Evolutionary conservation across 2,113 vertebrate species (phyloP).

Genomic region (Melanerpes formicivorus): DNA sequence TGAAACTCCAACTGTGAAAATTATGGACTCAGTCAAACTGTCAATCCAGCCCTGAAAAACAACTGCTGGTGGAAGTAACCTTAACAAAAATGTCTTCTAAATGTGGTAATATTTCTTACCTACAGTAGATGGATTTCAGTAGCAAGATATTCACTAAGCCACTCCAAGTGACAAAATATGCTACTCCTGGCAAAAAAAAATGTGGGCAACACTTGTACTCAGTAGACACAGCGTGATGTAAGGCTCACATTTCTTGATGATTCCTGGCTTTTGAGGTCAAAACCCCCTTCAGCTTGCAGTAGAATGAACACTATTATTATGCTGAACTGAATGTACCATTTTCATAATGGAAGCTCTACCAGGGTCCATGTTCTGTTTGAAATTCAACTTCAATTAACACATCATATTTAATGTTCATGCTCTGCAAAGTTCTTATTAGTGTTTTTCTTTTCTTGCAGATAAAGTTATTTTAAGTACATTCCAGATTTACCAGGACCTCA

Average conservation of each 20-base stretch:
- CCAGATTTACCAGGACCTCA: not conserved
- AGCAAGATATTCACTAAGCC: constrained; percentile 9
- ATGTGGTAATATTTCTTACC: constrained; percentile 59
- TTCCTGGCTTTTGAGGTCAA: not conserved
- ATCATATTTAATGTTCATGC: constrained; percentile 16
- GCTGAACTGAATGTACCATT: not conserved
- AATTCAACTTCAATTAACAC: constrained; percentile 33
- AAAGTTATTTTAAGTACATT: not conserved
- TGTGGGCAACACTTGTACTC: not conserved
- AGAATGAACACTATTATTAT: not conserved
- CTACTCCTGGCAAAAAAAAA: not conserved
- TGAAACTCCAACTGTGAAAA: constrained; percentile 77
- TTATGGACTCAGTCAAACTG: constrained; percentile 70
- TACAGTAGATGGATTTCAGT: constrained; percentile 40
- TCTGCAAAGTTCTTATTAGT: not conserved
- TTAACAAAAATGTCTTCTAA: constrained; percentile 68
- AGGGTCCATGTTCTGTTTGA: not conserved
- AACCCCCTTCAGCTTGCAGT: not conserved
- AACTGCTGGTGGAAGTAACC: constrained; percentile 67
- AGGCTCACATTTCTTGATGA: not conserved
- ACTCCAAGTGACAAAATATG: not conserved
- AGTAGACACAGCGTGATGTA: not conserved
- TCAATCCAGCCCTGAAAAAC: constrained; percentile 74
- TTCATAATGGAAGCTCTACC: not conserved
- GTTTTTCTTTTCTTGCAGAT: not conserved